phyloP scores from a whole-genome alignment of 2,113 vertebrate genomes.

The Eublepharis macularius region DNA sequence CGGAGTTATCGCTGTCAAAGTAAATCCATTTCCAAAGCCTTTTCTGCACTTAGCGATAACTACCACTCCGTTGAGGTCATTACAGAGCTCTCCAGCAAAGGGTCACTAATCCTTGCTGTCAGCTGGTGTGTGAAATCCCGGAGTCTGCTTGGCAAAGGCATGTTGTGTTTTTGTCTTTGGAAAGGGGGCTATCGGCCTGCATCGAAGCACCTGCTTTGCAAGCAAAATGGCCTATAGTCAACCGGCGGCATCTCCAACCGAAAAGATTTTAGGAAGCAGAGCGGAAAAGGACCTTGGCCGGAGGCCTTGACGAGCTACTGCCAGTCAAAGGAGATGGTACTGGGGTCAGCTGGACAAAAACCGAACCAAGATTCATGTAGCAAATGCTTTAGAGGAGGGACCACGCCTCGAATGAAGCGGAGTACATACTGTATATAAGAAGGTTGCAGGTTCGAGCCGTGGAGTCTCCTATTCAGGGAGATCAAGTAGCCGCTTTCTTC shows the following conservation, averaged over 20 bases:
- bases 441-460: too few relatives aligned
- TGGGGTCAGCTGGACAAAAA: too few relatives aligned
- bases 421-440: too few relatives aligned
- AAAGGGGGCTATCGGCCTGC: background rate
- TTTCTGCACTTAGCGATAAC: background rate
- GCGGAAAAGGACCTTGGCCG: background rate
- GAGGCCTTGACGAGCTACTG: background rate
- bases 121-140: background rate
- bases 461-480: too few relatives aligned
- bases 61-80: too few relatives aligned
- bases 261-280: too few relatives aligned
- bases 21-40: background rate
- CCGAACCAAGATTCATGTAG: too few relatives aligned
- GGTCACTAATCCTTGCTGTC: slow-evolving; percentile 7
- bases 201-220: background rate
- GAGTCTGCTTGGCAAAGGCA: background rate
- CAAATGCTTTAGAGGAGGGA: too few relatives aligned
- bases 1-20: background rate
- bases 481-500: too few relatives aligned
- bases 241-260: background rate
- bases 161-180: background rate
- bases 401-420: too few relatives aligned
- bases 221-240: background rate
- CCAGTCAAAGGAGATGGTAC: background rate
- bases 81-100: background rate